Percentiles rank a stretch among this genome's conserved stretches.
phyloP scores from a whole-genome alignment of 2,113 vertebrate genomes.

The Chloroceryle aenea region DNA sequence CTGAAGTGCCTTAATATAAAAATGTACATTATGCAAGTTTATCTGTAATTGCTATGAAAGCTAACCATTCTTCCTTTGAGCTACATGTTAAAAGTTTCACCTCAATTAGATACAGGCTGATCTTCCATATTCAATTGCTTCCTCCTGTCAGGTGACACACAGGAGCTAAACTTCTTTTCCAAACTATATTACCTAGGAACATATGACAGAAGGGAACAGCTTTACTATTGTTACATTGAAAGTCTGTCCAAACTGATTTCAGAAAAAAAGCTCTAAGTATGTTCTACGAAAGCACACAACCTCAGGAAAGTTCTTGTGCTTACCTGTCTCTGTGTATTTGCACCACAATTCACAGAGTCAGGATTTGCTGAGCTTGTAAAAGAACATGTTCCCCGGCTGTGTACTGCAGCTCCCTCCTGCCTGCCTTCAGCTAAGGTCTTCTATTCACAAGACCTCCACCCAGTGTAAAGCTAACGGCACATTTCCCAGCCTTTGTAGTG shows the following conservation, averaged over 20 bases:
- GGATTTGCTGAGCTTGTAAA: background rate
- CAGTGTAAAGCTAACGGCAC: rapidly evolving
- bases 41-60: background rate
- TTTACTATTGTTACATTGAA: background rate
- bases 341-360: background rate
- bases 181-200: background rate
- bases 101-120: background rate
- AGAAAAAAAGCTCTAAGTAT: background rate
- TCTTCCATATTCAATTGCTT: background rate
- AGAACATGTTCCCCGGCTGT: background rate
- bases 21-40: background rate
- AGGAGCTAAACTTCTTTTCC: background rate
- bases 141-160: background rate
- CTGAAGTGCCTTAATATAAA: background rate
- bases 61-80: background rate
- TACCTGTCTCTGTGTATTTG: background rate
- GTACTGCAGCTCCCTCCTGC: background rate
- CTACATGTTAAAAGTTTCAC: background rate
- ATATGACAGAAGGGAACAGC: background rate
- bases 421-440: background rate
- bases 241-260: background rate
- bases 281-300: background rate
- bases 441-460: background rate
- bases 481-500: background rate
- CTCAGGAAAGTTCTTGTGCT: background rate